A percentile compares a stretch with the other conserved stretches of the same genome.
These are phyloP conservation scores for Nysson spinosus DNA, from an alignment of 2,888 invertebrate species.

Conservation along the genomic window DNA sequence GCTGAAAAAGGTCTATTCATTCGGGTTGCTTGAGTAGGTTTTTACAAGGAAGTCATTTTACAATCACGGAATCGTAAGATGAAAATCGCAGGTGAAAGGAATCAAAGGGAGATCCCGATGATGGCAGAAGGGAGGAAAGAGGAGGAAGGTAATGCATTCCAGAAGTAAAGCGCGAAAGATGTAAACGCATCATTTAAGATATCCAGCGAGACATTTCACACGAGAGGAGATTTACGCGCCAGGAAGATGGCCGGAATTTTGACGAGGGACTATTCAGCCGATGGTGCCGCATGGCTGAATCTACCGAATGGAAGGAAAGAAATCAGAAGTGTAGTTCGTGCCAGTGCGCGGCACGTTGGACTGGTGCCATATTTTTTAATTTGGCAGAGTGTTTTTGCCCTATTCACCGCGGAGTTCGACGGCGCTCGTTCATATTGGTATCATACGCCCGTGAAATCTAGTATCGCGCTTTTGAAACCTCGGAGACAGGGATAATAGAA, in stretches of 20 bases:
- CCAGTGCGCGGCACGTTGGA: slow-evolving; percentile 44
- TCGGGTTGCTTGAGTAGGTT: too few relatives aligned
- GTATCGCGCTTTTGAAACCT: slow-evolving; percentile 5
- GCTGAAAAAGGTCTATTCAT: too few relatives aligned
- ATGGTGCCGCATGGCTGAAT: slow-evolving; percentile 35
- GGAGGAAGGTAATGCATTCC: background rate
- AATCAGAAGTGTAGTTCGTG: slow-evolving; percentile 45
- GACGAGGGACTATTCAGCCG: slow-evolving; percentile 44
- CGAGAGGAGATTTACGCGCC: slow-evolving; percentile 7
- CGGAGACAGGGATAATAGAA: slow-evolving; percentile 5
- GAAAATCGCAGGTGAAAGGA: too few relatives aligned
- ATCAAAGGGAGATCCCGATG: too few relatives aligned
- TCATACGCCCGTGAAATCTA: slow-evolving; percentile 17
- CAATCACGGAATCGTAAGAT: too few relatives aligned
- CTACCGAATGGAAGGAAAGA: slow-evolving; percentile 42
- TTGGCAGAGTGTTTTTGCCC: slow-evolving; percentile 54
- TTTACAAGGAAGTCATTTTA: too few relatives aligned
- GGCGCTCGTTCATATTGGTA: slow-evolving; percentile 29
- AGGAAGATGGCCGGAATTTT: slow-evolving; percentile 39
- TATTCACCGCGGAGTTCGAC: slow-evolving; percentile 42
- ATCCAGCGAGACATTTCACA: slow-evolving; percentile 4
- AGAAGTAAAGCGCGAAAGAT: background rate
- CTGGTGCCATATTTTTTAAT: slow-evolving; percentile 61
- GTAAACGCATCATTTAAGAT: slow-evolving; percentile 19
- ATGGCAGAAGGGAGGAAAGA: too few relatives aligned